Evolutionary conservation across 2,888 invertebrate genomes (phyloP).

Genomic region (Campoplex capitator): DNA sequence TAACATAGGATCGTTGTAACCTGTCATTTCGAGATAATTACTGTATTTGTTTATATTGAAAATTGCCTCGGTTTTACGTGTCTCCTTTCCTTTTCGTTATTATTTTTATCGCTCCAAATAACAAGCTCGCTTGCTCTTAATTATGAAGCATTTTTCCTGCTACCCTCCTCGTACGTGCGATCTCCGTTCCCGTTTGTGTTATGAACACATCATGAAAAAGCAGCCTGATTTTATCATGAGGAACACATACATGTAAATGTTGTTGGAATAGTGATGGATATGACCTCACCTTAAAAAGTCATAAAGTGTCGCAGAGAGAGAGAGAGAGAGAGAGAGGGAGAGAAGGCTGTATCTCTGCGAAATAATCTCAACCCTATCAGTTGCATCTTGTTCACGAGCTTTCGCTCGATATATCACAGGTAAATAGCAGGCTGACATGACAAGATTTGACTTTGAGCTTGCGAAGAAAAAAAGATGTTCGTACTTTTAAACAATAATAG

Average conservation of each 20-base stretch:
- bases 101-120: not conserved
- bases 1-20: not conserved
- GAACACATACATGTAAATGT: not conserved
- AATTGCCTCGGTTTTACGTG: not conserved
- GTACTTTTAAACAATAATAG: not conserved
- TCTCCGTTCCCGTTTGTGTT: not conserved
- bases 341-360: conserved; percentile 6
- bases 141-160: not conserved
- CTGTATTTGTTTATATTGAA: conserved; percentile 14
- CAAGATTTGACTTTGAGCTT: not conserved
- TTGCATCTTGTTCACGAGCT: conserved; percentile 36
- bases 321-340: not conserved
- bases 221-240: not conserved
- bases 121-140: not conserved
- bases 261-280: not conserved
- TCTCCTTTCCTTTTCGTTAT: not conserved
- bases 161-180: not conserved
- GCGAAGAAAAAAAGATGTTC: not conserved
- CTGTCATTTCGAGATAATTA: not conserved
- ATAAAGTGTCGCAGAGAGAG: not conserved
- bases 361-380: conserved; percentile 46
- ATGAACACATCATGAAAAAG: not conserved
- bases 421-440: not conserved
- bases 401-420: conserved; percentile 32
- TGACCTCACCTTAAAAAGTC: conserved; percentile 15